Conservation (phyloP, 2,113 vertebrate species). For the Tamias sibiricus region DNA sequence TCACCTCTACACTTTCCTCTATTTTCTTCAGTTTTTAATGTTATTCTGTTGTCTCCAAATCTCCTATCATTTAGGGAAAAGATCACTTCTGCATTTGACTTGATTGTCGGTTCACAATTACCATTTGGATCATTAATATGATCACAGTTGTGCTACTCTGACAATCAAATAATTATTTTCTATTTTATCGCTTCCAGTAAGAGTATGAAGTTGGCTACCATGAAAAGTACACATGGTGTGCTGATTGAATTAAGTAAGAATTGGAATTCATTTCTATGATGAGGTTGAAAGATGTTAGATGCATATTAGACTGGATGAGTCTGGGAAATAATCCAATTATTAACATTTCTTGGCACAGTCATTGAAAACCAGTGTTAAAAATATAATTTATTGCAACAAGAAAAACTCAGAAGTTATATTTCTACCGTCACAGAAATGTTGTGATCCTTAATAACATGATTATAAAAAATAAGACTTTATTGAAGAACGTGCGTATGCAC, state of each 20-base stretch:
- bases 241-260: background rate
- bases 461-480: background rate
- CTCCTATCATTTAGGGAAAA: background rate
- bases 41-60: background rate
- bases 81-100: background rate
- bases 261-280: background rate
- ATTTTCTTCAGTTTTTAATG: background rate
- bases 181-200: background rate
- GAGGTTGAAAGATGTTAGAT: background rate
- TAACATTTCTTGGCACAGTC: background rate
- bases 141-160: background rate
- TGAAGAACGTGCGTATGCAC: background rate
- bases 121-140: background rate
- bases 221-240: background rate
- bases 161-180: background rate
- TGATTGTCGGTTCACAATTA: background rate
- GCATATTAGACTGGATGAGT: background rate
- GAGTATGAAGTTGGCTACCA: background rate
- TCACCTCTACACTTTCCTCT: background rate
- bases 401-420: background rate
- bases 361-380: background rate
- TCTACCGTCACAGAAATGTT: background rate
- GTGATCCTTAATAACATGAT: background rate
- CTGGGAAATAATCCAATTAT: constrained; percentile 11
- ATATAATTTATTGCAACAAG: background rate